Base-by-base conservation (phyloP, 1,140 invertebrate genomes). In the Formica selysi region DNA sequence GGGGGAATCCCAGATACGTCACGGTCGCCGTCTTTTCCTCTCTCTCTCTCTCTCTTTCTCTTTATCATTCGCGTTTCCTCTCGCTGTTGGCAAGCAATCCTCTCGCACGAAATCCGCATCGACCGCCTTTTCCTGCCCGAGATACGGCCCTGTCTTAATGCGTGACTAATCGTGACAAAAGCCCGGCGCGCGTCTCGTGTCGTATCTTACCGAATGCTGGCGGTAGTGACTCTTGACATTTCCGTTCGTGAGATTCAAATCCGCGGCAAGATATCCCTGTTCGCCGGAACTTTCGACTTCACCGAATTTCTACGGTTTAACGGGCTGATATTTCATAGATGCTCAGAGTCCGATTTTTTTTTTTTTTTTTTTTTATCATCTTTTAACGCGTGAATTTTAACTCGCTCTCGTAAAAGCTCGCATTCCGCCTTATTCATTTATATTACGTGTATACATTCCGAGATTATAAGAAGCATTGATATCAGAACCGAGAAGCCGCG, bases 101-200 rank as follows among this genome's bases (percentile, higher is more conserved):
- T 67, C 44, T 32, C 32, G 67, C 70, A 38, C 68, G 54, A 32
- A 41, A 83, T 81, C 67, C 44, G 38, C 68, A 54, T 22, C 67
- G 73, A 38, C 70, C 73, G 44, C 38, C 59, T 85, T 78, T 76
- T 85, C 59, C 81, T 62, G 57, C 41, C 44, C 41, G 32, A 51
- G 61, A 78, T 76, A 78, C 57, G 71, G 54, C 36, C 48, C 64
- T 70, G 67, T 68, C 19, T 59, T n/a, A 32, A 76, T 57, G 65
- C 67, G 79, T 83, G 79, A 85, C 71, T 85, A 85, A 85, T 85
- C 71, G 62, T 16, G 73, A 85, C 70, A 54, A 64, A 83, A 83
- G 68, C 26, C 79, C 54, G 51, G 68, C 76, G 54, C 26, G 65
- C 32, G 51, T 81, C 67, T 61, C 22, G 67, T 38, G 73, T 51